These are phyloP conservation scores for Anguilla megastoma DNA, from an alignment of 2,797 vertebrate species.

Conservation along the genomic window DNA sequence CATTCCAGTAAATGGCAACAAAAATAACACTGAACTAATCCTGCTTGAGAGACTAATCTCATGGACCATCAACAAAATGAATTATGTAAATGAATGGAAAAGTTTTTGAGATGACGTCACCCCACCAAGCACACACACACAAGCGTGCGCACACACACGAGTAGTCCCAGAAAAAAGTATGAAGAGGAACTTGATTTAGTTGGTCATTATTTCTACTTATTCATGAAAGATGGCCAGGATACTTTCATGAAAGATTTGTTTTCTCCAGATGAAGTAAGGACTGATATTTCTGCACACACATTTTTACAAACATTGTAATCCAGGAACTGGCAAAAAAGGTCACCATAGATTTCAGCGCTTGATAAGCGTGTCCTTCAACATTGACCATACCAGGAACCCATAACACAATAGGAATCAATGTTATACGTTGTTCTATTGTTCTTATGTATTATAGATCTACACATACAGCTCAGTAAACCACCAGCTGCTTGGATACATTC, in stretches of 20 bases:
- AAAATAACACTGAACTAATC: constrained; percentile 41
- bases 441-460: background rate
- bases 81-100: constrained; percentile 26
- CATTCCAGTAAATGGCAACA: constrained; percentile 7
- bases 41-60: constrained; percentile 33
- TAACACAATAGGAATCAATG: no score
- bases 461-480: background rate
- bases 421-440: background rate
- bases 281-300: background rate
- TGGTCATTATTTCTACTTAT: background rate
- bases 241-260: constrained; percentile 53
- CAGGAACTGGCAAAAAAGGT: background rate
- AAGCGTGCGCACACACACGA: background rate
- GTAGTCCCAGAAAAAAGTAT: background rate
- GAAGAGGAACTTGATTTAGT: background rate
- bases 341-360: background rate
- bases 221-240: background rate
- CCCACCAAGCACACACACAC: background rate
- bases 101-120: constrained; percentile 29
- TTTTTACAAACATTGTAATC: background rate
- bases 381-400: background rate
- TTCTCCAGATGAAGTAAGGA: constrained; percentile 71
- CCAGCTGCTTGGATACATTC: background rate
- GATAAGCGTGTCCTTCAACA: background rate
- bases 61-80: constrained; percentile 28